These are phyloP conservation scores for Macropodus opercularis DNA, from an alignment of 2,797 vertebrate species.

Conservation along the genomic window DNA sequence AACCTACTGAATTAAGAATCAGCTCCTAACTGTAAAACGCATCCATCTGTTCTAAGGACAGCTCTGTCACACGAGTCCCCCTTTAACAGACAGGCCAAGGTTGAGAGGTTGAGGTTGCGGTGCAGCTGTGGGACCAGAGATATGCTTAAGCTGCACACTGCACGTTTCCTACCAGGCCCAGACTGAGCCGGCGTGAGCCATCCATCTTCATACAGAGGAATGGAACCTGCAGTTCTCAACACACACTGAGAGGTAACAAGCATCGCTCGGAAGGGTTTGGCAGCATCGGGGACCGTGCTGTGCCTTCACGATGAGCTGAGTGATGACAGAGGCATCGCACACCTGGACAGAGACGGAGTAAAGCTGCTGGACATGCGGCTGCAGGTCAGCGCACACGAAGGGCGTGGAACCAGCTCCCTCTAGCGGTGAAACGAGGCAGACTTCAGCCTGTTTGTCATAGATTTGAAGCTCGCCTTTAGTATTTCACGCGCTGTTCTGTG, in stretches of 20 bases:
- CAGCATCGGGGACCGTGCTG: constrained; percentile 19
- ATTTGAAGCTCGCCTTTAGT: too few species aligned
- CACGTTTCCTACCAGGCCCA: constrained; percentile 47
- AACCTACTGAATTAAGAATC: too few species aligned
- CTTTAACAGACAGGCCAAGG: constrained; percentile 70
- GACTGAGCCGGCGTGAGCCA: constrained; percentile 43
- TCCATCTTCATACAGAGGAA: constrained; percentile 53
- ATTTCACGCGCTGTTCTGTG: too few species aligned
- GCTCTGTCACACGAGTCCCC: constrained; percentile 35
- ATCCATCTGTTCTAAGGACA: constrained; percentile 38
- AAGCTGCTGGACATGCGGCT: constrained; percentile 10
- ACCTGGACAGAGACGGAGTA: constrained; percentile 29
- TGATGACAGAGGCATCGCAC: constrained; percentile 43
- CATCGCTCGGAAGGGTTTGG: constrained; percentile 50
- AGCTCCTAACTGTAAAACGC: constrained; percentile 48
- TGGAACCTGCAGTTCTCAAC: constrained; percentile 22
- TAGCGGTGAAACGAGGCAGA: constrained; percentile 39
- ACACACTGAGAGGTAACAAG: constrained; percentile 19
- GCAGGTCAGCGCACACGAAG: not conserved
- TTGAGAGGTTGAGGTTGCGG: constrained; percentile 43
- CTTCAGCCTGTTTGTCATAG: too few species aligned
- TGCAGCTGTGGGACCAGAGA: constrained; percentile 36
- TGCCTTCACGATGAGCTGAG: constrained; percentile 49
- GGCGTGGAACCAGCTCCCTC: constrained; percentile 52
- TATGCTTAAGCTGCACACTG: constrained; percentile 63